Base-by-base conservation (phyloP, 2,888 invertebrate genomes). In the Salticus scenicus region DNA sequence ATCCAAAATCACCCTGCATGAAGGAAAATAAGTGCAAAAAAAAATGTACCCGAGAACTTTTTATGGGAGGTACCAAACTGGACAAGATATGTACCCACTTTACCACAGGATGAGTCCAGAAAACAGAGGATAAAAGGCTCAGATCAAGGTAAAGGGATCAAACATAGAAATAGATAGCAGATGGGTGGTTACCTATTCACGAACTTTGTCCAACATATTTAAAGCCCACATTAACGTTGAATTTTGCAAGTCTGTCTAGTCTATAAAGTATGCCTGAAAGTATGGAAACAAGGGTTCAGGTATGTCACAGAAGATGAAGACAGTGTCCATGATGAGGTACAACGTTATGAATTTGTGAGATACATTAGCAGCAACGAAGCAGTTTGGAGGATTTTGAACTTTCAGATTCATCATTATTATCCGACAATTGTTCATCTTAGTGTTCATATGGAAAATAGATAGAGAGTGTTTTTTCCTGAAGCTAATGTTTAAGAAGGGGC, bases 361-460 rank as follows among this genome's bases (percentile, higher is more conserved):
- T 91, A 90, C 88, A 89, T 91, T 5, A 89, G 89, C 72, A 88
- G 89, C 14, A 89, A 88, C 73, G 91, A n/a, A n/a, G n/a, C n/a
- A n/a, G n/a, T n/a, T n/a, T n/a, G n/a, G n/a, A n/a, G n/a, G n/a
- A n/a, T n/a, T n/a, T n/a, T n/a, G n/a, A n/a, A n/a, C n/a, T n/a
- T n/a, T n/a, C n/a, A n/a, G n/a, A n/a, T n/a, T n/a, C n/a, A n/a
- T n/a, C n/a, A n/a, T n/a, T n/a, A n/a, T n/a, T n/a, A n/a, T n/a
- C n/a, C n/a, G n/a, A n/a, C 91, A 88, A 90, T 90, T 4, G 87
- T 88, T 20, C 91, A n/a, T n/a, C n/a, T n/a, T n/a, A n/a, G n/a
- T n/a, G n/a, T n/a, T n/a, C n/a, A n/a, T n/a, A n/a, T n/a, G n/a
- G n/a, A n/a, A n/a, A n/a, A n/a, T n/a, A n/a, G n/a, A n/a, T n/a